Evolutionary conservation across 1,140 invertebrate species (phyloP).

Genomic region (Drosophila dunni): DNA sequence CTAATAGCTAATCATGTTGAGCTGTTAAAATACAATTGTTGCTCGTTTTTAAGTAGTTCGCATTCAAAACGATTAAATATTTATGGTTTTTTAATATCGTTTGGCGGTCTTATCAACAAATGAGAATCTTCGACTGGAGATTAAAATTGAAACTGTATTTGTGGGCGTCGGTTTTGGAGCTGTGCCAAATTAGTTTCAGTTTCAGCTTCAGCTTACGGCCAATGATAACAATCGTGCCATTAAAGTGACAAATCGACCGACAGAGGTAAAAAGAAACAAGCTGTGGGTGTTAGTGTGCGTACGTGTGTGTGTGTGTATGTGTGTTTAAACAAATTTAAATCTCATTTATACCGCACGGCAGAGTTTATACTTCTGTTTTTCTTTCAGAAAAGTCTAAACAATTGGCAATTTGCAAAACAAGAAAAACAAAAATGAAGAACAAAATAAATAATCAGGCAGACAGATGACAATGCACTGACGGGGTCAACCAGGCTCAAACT

Average conservation of each 20-base stretch:
- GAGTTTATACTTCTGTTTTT: slow-evolving; percentile 1
- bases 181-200: slow-evolving; percentile 68
- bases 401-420: slow-evolving; percentile 25
- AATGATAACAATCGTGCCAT: slow-evolving; percentile 56
- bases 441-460: slow-evolving; percentile 62
- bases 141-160: slow-evolving; percentile 13
- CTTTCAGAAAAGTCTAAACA: slow-evolving; percentile 34
- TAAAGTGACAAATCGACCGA: slow-evolving; percentile 62
- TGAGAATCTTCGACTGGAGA: slow-evolving; percentile 17
- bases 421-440: slow-evolving; percentile 23
- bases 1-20: slow-evolving; percentile 26
- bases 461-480: slow-evolving; percentile 62
- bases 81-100: slow-evolving; percentile 1
- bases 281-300: slow-evolving; percentile 15
- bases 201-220: slow-evolving; percentile 26
- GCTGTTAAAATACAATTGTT: slow-evolving; percentile 23
- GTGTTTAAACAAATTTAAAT: slow-evolving; percentile 26
- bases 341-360: slow-evolving; percentile 18
- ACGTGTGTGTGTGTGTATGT: no score
- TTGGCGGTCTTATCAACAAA: slow-evolving; percentile 12
- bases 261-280: slow-evolving; percentile 4
- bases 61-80: slow-evolving; percentile 20
- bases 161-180: slow-evolving; percentile 62
- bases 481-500: slow-evolving; percentile 50
- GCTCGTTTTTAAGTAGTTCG: slow-evolving; percentile 9